These are phyloP conservation scores for Bostrychus sinensis DNA, from an alignment of 2,113 vertebrate genomes.

Conservation along the genomic window DNA sequence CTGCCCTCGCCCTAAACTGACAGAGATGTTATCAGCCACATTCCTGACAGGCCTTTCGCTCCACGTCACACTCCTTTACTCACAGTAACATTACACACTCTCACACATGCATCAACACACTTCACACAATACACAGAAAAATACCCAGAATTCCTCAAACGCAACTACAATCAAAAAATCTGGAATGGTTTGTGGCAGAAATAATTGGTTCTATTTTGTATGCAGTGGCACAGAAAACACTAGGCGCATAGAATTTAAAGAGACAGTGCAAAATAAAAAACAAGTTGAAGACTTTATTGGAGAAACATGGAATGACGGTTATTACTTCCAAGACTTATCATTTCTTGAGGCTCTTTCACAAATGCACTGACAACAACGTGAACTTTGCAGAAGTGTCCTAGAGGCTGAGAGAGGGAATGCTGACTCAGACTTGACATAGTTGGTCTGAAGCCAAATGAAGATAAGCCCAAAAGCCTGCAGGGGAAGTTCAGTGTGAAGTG, in stretches of 20 bases:
- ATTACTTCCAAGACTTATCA: not conserved
- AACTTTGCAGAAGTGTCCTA: not conserved
- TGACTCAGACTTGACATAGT: constrained; percentile 8
- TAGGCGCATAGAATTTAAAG: too few relatives aligned
- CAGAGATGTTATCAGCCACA: constrained; percentile 54
- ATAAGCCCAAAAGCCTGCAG: not conserved
- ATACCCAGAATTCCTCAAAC: constrained; percentile 6
- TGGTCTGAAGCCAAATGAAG: not conserved
- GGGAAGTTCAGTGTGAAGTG: not conserved
- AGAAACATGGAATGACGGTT: not conserved
- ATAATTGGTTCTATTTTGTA: too few relatives aligned
- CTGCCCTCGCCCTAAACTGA: constrained; percentile 45
- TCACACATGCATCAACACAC: constrained; percentile 4
- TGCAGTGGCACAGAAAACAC: too few relatives aligned
- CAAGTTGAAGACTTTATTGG: not conserved
- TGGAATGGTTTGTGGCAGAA: not conserved
- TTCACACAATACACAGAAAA: constrained; percentile 2
- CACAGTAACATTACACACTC: constrained; percentile 36
- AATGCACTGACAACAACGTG: not conserved
- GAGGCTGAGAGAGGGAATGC: not conserved
- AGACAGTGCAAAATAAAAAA: too few relatives aligned
- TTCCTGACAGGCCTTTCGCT: constrained; percentile 42
- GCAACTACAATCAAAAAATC: not conserved
- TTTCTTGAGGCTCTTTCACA: too few relatives aligned
- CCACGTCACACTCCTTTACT: constrained; percentile 37